Base-by-base conservation (phyloP, 2,888 invertebrate species). In the Torymus texanus region DNA sequence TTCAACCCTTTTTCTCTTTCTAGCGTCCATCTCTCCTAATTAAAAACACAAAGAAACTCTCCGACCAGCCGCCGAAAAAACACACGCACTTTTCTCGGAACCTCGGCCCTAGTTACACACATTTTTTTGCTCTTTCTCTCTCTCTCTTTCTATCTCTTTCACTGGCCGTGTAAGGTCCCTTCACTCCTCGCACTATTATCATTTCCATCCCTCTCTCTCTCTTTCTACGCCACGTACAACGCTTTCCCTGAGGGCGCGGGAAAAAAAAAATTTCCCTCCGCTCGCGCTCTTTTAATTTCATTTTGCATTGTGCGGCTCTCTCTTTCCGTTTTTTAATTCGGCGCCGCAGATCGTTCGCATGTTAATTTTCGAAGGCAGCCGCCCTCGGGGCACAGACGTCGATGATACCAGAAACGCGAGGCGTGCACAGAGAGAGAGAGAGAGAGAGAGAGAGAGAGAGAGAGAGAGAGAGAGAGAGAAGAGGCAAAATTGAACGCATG, bases 281-380 rank as follows among this genome's bases (percentile, higher is more conserved):
- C 59, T 58, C 61, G 29, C 41, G 5, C 50, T 13, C 58, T 59
- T 81, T 81, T 73, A 75, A 72, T 79, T 79, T 81, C 70, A 68
- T 77, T 76, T 77, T 63, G 58, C 56, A 67, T 24, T 79, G 61
- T 41, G 21, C 74, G 70, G 61, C 62, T 74, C 13, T 24, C 58
- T 55, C 62, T 41, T 29, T 29, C 70, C 58, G 79, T 84, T 87
- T 87, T 87, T 88, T 87, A 87, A 86, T 86, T 87, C 85, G 83
- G 11, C 66, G 63, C 68, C 84, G 83, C 61, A 71, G 55, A 87
- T 86, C 86, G 88, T 84, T 87, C 86, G 87, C 87, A 88, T 88
- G 87, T 88, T 89, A 88, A 89, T 89, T 89, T 89, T 88, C 86
- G 85, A 85, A 5, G 59, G n/a, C 84, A 83, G 83, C 84, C 82